A percentile compares a stretch with the other conserved stretches of the same genome.
Evolutionary conservation across 2,113 vertebrate species (phyloP).

Genomic region (Electrona antarctica): DNA sequence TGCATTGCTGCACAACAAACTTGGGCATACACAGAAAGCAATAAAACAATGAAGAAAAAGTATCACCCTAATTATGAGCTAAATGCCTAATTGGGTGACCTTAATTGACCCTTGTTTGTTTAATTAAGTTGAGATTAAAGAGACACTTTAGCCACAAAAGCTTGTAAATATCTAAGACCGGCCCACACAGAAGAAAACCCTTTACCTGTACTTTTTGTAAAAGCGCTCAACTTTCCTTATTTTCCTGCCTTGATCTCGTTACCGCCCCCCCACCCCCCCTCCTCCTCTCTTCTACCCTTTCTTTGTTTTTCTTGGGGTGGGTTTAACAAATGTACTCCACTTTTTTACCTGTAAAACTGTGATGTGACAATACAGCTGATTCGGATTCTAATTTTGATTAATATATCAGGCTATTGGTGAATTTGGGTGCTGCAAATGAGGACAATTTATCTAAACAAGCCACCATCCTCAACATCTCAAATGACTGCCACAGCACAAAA

Average conservation of each 20-base stretch:
- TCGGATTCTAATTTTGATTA: too few relatives aligned
- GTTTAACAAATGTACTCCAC: too few relatives aligned
- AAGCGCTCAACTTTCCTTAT: too few relatives aligned
- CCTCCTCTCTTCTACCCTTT: too few relatives aligned
- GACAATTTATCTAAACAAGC: slow-evolving; percentile 48
- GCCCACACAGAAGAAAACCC: too few relatives aligned
- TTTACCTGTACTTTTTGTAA: too few relatives aligned
- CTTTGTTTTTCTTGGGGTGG: too few relatives aligned
- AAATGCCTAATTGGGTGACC: neutral
- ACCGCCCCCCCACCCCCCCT: too few relatives aligned
- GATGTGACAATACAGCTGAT: neutral
- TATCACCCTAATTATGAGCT: neutral
- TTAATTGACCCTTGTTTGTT: slow-evolving; percentile 4
- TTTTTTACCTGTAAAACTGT: too few relatives aligned
- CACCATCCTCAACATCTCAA: slow-evolving; percentile 39
- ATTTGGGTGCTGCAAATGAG: slow-evolving; percentile 41
- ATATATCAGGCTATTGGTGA: neutral
- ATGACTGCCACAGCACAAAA: slow-evolving; percentile 67
- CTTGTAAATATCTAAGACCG: too few relatives aligned
- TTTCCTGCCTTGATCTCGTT: too few relatives aligned
- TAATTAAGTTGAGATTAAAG: neutral
- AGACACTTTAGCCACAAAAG: too few relatives aligned
- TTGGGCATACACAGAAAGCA: neutral
- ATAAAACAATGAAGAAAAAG: neutral
- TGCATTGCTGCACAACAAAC: neutral